Conservation (phyloP, 1,140 invertebrate species). For the Sweltsa coloradensis region DNA sequence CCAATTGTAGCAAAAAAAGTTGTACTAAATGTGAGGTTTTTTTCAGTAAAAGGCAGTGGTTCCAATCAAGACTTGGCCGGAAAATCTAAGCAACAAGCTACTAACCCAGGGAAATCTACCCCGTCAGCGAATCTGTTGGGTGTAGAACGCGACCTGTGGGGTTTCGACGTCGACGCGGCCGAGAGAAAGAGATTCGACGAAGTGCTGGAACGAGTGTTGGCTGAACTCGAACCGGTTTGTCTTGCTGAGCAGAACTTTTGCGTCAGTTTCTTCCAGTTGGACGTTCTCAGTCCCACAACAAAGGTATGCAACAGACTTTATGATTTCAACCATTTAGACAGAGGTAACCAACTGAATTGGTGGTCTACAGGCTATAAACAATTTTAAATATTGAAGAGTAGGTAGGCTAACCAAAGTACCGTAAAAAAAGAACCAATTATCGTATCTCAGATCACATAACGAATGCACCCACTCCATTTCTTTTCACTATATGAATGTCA, state of each 20-base stretch:
- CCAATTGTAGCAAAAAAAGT: too few relatives aligned
- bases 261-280: constrained; percentile 83
- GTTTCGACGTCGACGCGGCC: constrained; percentile 37
- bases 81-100: constrained; percentile 20
- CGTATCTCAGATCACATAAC: too few relatives aligned
- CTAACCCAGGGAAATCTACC: constrained; percentile 22
- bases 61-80: constrained; percentile 27
- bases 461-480: too few relatives aligned
- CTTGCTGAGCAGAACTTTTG: constrained; percentile 94
- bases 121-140: constrained; percentile 37
- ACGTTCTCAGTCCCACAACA: constrained; percentile 38
- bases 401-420: too few relatives aligned
- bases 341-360: too few relatives aligned
- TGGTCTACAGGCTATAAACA: too few relatives aligned
- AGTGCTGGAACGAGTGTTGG: constrained; percentile 67
- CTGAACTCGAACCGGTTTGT: constrained; percentile 83
- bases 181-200: constrained; percentile 51
- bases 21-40: too few relatives aligned
- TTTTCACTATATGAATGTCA: too few relatives aligned
- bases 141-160: constrained; percentile 43
- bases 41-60: constrained; percentile 21
- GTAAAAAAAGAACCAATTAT: too few relatives aligned
- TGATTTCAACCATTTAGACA: too few relatives aligned
- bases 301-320: constrained; percentile 8
- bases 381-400: too few relatives aligned